Evolutionary conservation across 2,113 vertebrate genomes (phyloP).

Genomic region (Pangasianodon hypophthalmus): DNA sequence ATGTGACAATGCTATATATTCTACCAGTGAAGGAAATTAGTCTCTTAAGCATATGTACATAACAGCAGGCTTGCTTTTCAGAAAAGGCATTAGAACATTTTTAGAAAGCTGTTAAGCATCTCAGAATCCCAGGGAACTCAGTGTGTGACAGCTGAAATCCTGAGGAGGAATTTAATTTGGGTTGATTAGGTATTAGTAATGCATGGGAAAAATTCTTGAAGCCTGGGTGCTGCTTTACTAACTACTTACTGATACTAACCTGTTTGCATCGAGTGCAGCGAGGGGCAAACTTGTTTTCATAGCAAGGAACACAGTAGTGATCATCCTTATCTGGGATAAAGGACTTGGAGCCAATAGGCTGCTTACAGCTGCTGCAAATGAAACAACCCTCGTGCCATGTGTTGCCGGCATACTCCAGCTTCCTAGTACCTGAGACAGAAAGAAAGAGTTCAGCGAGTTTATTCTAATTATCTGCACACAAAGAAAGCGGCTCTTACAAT

Average conservation of each 20-base stretch:
- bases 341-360: conserved; percentile 95
- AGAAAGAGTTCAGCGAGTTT: conserved; percentile 5
- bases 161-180: conserved; percentile 21
- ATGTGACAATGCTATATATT: background rate
- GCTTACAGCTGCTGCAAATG: conserved; percentile 93
- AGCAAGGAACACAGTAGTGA: conserved; percentile 96
- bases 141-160: background rate
- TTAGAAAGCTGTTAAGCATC: background rate
- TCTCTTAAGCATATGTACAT: background rate
- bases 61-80: background rate
- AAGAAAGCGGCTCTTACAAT: conserved; percentile 1
- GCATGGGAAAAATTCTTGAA: background rate
- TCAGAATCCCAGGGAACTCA: background rate
- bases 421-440: conserved; percentile 83
- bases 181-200: conserved; percentile 18
- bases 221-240: background rate
- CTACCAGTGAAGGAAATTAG: background rate
- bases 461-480: background rate
- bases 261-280: conserved; percentile 97
- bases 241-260: conserved; percentile 67
- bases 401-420: conserved; percentile 92
- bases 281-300: conserved; percentile 96
- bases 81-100: background rate
- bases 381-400: conserved; percentile 98
- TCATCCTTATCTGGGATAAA: conserved; percentile 96